Base-by-base conservation (phyloP, 2,797 vertebrate genomes). In the Pelobates cultripes region DNA sequence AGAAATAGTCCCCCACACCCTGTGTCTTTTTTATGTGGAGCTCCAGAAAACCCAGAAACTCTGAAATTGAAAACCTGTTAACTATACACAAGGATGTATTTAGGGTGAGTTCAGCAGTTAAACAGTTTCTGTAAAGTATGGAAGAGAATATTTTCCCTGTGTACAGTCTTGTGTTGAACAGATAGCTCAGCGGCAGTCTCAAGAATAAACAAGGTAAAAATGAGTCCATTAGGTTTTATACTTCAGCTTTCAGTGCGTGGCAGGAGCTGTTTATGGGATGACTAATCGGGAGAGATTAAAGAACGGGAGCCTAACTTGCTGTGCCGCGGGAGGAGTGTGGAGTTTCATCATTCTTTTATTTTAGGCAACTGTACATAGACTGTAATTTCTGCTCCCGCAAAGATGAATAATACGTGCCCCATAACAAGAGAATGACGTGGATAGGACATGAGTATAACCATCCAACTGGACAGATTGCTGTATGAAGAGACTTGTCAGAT, bases 121-220 rank as follows among this genome's bases (percentile, higher is more conserved):
- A 64, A 43, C 55, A 45, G 17, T 53, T 60, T n/a, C 40, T 28
- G 28, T n/a, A 28, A 41, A 28, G 63, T 41, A n/a, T 44, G 57
- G 45, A 41, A 66, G n/a, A 66, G n/a, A 66, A 28, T 41, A 66
- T 17, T n/a, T 28, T 28, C 63, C 28, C 4, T 66, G 63, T 41
- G 28, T 28, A 66, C n/a, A 66, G 4, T 28, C 28, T n/a, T 66
- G 63, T 28, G 40, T 5, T 14, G 66, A 43, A 43, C 66, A 44
- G 42, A 47, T 45, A 70, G 15, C 43, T 47, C n/a, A 14, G 47
- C 13, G 43, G 4, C 42, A 70, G 43, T 12, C 43, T 70, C 3
- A 13, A 73, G 51, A 28, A 57, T 53, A 55, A 73, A 55, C 51
- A 55, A 7, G 45, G 70, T 41, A 71, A 71, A 71, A 47, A 17